phyloP scores from a whole-genome alignment of 2,797 vertebrate genomes.

The Apogon talboti region DNA sequence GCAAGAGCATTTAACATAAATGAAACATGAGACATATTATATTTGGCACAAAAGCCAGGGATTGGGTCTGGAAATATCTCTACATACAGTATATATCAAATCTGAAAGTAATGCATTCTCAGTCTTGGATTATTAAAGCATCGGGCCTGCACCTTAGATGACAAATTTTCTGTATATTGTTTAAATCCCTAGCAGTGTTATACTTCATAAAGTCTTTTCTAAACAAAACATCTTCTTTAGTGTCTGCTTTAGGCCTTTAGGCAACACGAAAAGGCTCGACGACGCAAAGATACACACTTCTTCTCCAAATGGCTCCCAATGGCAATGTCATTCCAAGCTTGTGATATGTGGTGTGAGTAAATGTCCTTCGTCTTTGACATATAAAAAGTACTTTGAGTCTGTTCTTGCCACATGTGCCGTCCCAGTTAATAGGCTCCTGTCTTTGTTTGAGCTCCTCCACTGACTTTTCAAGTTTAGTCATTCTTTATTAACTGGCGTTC shows the following conservation, averaged over 20 bases:
- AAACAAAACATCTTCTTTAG: conserved; percentile 38
- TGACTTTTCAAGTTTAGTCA: conserved; percentile 64
- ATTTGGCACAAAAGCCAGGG: conserved; percentile 70
- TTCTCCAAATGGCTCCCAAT: conserved; percentile 38
- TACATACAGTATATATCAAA: conserved; percentile 45
- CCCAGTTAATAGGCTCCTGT: conserved; percentile 59
- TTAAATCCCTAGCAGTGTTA: conserved; percentile 24
- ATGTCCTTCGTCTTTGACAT: conserved; percentile 56
- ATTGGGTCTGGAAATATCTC: conserved; percentile 51
- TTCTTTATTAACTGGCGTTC: conserved; percentile 65
- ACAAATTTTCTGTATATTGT: conserved; percentile 15
- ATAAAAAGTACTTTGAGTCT: conserved; percentile 51
- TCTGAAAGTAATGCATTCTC: conserved; percentile 42
- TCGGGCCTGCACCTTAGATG: conserved; percentile 19
- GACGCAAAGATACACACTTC: conserved; percentile 44
- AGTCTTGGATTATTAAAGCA: conserved; percentile 45
- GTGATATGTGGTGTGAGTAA: conserved; percentile 61
- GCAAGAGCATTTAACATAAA: conserved; percentile 63
- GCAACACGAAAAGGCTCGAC: conserved; percentile 42
- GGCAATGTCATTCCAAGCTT: conserved; percentile 44
- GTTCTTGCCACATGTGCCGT: conserved; percentile 39
- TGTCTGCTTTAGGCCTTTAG: conserved; percentile 44
- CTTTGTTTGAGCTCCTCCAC: conserved; percentile 50
- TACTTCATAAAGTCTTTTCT: conserved; percentile 22
- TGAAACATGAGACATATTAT: conserved; percentile 67